These are phyloP conservation scores for Sebastes fasciatus DNA, from an alignment of 2,113 vertebrate genomes.

Conservation along the genomic window DNA sequence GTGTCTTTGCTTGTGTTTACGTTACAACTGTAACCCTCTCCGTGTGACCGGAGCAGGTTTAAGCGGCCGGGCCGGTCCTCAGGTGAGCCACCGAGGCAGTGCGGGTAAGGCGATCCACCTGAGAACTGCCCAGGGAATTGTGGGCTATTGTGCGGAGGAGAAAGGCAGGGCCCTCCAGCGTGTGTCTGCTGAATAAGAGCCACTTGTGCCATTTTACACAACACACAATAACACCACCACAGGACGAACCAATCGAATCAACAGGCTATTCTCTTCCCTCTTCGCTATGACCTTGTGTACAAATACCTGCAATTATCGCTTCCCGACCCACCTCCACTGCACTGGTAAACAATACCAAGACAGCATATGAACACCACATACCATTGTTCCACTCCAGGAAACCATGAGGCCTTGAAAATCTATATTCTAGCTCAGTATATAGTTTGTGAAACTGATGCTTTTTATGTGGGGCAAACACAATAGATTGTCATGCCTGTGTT, in stretches of 20 bases:
- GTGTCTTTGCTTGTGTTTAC: slow-evolving; percentile 3
- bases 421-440: slow-evolving; percentile 20
- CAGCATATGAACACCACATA: slow-evolving; percentile 18
- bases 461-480: slow-evolving; percentile 11
- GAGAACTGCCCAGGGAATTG: slow-evolving; percentile 83
- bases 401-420: slow-evolving; percentile 33
- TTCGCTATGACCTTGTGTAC: slow-evolving; percentile 62
- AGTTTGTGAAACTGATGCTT: slow-evolving; percentile 31
- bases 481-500: neutral
- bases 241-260: slow-evolving; percentile 65
- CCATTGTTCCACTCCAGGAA: slow-evolving; percentile 32
- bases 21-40: slow-evolving; percentile 46
- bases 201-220: slow-evolving; percentile 82
- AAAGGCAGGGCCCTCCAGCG: slow-evolving; percentile 77
- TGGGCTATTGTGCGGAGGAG: slow-evolving; percentile 72
- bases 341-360: slow-evolving; percentile 23
- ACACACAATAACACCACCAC: slow-evolving; percentile 72
- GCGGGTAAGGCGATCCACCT: slow-evolving; percentile 81
- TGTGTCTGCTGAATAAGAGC: slow-evolving; percentile 82
- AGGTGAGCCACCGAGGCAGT: slow-evolving; percentile 65
- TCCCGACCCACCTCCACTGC: slow-evolving; percentile 32
- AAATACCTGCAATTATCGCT: slow-evolving; percentile 65
- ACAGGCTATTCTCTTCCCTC: slow-evolving; percentile 46
- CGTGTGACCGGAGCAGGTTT: slow-evolving; percentile 50
- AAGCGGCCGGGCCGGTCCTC: slow-evolving; percentile 45